These are phyloP conservation scores for Calidris pygmaea DNA, from an alignment of 2,113 vertebrate genomes.

Conservation along the genomic window DNA sequence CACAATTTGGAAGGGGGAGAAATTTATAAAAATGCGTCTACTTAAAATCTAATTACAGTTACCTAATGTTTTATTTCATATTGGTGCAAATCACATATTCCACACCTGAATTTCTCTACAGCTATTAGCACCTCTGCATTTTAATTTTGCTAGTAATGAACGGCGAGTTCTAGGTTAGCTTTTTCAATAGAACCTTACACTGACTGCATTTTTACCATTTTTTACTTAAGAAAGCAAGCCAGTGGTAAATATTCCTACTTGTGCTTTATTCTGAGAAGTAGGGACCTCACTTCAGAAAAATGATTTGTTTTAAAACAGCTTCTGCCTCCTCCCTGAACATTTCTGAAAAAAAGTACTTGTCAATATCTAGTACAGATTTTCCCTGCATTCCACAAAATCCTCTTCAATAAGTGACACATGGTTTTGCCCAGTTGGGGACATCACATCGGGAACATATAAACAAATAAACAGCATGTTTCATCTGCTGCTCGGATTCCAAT, in stretches of 20 bases:
- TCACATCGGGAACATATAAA: not conserved
- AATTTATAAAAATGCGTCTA: not conserved
- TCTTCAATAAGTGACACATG: not conserved
- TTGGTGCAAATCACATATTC: not conserved
- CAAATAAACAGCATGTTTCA: not conserved
- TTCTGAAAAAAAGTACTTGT: not conserved
- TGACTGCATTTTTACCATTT: not conserved
- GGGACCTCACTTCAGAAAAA: not conserved
- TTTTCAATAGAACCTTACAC: not conserved
- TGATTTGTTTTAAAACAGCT: not conserved
- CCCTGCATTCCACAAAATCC: not conserved
- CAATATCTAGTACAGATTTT: not conserved
- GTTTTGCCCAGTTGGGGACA: not conserved
- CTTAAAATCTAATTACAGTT: constrained; percentile 17
- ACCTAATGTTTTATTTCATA: not conserved
- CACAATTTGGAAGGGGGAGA: not conserved
- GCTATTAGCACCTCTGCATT: not conserved
- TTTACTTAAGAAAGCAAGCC: not conserved
- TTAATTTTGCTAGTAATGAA: not conserved
- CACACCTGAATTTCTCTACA: not conserved
- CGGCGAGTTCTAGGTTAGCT: not conserved
- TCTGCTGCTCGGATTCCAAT: not conserved
- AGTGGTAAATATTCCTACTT: not conserved
- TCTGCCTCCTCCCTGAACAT: not conserved
- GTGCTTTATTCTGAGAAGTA: not conserved